phyloP scores from a whole-genome alignment of 2,888 invertebrate species.

The Phyto melanocephala region DNA sequence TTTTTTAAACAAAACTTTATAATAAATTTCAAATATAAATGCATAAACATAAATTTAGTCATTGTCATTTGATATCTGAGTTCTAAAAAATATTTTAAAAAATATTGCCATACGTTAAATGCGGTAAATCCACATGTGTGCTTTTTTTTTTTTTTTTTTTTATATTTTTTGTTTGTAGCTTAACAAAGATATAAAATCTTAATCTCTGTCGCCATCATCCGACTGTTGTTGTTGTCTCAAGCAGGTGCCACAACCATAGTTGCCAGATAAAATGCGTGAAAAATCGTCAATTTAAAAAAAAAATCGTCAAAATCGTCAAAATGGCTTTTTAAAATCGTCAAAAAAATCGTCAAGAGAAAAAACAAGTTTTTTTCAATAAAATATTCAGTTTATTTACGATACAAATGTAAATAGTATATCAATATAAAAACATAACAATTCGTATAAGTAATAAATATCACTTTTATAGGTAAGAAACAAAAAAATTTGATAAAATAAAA shows the following conservation, averaged over 20 bases:
- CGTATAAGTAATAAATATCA: no score
- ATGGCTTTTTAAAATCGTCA: no score
- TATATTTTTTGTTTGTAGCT: conserved; percentile 1
- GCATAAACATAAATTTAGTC: not conserved
- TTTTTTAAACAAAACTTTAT: not conserved
- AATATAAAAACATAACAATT: no score
- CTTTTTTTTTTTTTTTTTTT: not conserved
- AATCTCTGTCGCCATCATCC: conserved; percentile 28
- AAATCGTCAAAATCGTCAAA: no score
- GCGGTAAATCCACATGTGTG: conserved; percentile 8
- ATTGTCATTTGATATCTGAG: conserved; percentile 45
- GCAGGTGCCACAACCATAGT: conserved; percentile 59
- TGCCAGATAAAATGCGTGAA: no score
- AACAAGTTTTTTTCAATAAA: no score
- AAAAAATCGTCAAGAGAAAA: no score
- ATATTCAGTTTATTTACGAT: no score
- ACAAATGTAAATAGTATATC: no score
- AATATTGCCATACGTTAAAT: conserved; percentile 39
- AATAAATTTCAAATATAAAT: not conserved
- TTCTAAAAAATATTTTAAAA: conserved; percentile 4
- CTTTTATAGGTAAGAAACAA: no score
- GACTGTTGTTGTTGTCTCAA: conserved; percentile 48
- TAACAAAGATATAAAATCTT: conserved; percentile 40
- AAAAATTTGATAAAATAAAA: no score
- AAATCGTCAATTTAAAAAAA: no score